phyloP scores from a whole-genome alignment of 2,113 vertebrate species.

The Gymnobelideus leadbeateri region DNA sequence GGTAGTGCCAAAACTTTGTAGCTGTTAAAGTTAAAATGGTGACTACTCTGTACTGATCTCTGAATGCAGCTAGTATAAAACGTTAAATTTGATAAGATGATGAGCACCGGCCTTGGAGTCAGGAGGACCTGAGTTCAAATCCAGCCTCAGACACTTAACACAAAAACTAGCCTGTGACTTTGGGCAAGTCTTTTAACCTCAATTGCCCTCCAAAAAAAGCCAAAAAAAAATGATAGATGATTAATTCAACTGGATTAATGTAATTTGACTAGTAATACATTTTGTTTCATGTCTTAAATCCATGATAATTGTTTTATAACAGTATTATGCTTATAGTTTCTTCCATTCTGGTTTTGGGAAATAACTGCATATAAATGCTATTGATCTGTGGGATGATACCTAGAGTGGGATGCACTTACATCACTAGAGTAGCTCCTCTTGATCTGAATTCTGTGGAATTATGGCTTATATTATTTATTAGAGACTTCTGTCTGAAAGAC shows the following conservation, averaged over 20 bases:
- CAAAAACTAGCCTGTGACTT: too few relatives aligned
- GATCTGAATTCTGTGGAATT: not conserved
- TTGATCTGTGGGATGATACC: not conserved
- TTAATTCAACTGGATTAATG: not conserved
- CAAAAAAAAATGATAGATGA: not conserved
- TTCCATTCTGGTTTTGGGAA: not conserved
- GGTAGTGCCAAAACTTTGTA: not conserved
- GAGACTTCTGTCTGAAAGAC: not conserved
- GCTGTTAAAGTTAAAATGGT: not conserved
- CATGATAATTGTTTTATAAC: not conserved
- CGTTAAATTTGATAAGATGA: not conserved
- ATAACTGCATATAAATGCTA: not conserved
- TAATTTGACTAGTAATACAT: not conserved
- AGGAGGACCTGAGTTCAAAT: too few relatives aligned
- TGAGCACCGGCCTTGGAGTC: too few relatives aligned
- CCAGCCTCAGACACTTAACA: too few relatives aligned
- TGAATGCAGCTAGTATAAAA: not conserved
- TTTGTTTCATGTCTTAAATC: not conserved
- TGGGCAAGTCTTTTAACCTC: too few relatives aligned
- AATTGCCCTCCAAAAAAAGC: too few relatives aligned
- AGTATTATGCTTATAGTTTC: not conserved
- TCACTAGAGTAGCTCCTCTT: not conserved
- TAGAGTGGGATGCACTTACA: not conserved
- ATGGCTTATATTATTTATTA: not conserved
- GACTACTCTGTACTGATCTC: not conserved